Evolutionary conservation across 2,888 invertebrate species (phyloP).

Genomic region (Meganola albula): DNA sequence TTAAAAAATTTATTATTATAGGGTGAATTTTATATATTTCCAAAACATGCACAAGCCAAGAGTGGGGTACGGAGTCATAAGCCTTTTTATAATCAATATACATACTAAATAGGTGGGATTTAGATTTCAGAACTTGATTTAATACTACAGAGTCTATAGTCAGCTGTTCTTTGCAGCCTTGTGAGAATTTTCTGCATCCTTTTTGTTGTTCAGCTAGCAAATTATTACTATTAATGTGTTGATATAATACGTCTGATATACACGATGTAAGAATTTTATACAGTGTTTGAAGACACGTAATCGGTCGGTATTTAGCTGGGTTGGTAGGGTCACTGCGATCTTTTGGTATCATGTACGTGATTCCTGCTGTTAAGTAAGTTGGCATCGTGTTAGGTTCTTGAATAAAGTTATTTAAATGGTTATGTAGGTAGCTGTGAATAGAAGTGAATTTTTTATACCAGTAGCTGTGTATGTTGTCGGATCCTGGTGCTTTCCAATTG

Average conservation of each 20-base stretch:
- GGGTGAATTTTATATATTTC: conserved; percentile 2
- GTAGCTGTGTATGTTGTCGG: conserved; percentile 17
- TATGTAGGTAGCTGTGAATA: conserved; percentile 1
- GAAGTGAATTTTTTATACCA: conserved; percentile 18
- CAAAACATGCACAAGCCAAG: conserved; percentile 9
- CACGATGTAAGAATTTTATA: conserved; percentile 26
- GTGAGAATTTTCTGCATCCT: conserved; percentile 16
- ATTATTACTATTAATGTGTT: conserved; percentile 14
- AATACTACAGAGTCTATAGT: conserved; percentile 12
- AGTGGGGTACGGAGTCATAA: conserved; percentile 10
- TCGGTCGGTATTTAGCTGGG: conserved; percentile 27
- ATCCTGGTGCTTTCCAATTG: conserved; percentile 21
- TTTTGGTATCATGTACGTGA: conserved; percentile 24
- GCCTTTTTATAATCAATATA: conserved; percentile 12
- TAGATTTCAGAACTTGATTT: conserved; percentile 3
- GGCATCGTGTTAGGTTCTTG: conserved; percentile 10
- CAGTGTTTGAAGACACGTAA: conserved; percentile 28
- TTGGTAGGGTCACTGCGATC: conserved; percentile 11
- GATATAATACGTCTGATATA: conserved; percentile 17
- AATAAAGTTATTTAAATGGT: conserved; percentile 13
- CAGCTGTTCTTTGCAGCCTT: conserved; percentile 22
- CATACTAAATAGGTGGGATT: conserved; percentile 4
- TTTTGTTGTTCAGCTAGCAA: conserved; percentile 24
- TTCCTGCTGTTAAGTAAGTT: conserved; percentile 4
- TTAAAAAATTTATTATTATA: not conserved